A percentile compares a stretch with the other conserved stretches of the same genome.
These are phyloP conservation scores for Daktulosphaira vitifoliae DNA, from an alignment of 1,140 invertebrate genomes.

Conservation along the genomic window DNA sequence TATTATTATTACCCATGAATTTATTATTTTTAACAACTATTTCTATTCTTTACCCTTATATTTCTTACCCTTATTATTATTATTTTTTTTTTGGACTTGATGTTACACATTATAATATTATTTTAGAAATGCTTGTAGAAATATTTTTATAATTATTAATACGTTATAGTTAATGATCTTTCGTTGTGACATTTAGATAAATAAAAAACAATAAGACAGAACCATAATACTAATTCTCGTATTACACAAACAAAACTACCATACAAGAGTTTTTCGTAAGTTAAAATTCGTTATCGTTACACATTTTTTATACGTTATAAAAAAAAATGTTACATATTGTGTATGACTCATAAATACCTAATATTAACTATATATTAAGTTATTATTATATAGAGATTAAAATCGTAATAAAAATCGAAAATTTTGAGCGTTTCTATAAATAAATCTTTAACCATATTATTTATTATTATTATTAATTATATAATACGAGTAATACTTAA, in stretches of 20 bases:
- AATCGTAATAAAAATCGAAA: conserved; percentile 25
- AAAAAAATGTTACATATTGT: background rate
- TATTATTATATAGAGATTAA: conserved; percentile 20
- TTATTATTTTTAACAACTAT: conserved; percentile 20
- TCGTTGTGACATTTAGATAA: too few relatives aligned
- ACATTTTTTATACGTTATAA: too few relatives aligned
- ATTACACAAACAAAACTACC: too few relatives aligned
- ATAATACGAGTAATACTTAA: conserved; percentile 8
- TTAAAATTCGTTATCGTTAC: conserved; percentile 9
- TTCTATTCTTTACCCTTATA: conserved; percentile 9
- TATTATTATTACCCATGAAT: conserved; percentile 6
- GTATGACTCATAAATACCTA: background rate
- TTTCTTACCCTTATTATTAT: conserved; percentile 23
- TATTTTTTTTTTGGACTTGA: background rate
- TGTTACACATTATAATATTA: conserved; percentile 9
- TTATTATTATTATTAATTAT: too few relatives aligned
- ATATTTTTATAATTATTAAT: conserved; percentile 13
- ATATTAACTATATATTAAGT: conserved; percentile 10
- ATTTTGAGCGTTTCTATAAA: conserved; percentile 30
- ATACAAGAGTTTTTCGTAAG: background rate
- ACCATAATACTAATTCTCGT: too few relatives aligned
- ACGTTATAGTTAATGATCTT: conserved; percentile 8
- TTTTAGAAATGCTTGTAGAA: background rate
- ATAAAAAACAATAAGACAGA: conserved; percentile 10
- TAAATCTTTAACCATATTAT: conserved; percentile 5